A percentile compares a stretch with the other conserved stretches of the same genome.
Conservation (phyloP, 2,888 invertebrate genomes). For the Abscondita cerata region DNA sequence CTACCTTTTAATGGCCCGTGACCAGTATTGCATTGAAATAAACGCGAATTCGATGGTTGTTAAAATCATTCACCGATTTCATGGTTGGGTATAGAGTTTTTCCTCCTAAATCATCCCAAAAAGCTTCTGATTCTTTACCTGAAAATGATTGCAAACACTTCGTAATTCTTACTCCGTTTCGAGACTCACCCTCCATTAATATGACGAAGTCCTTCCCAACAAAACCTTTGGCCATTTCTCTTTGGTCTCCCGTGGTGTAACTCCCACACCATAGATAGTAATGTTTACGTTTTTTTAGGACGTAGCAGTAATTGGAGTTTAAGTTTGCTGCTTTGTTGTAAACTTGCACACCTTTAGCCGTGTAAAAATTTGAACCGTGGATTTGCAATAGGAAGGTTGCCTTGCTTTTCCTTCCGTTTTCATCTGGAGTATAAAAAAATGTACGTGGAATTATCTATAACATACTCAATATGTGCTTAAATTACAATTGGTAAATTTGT, state of each 20-base stretch:
- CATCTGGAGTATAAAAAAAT: neutral
- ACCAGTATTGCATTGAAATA: slow-evolving; percentile 68
- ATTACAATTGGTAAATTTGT: no score
- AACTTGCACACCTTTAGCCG: slow-evolving; percentile 76
- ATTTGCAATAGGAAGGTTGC: slow-evolving; percentile 75
- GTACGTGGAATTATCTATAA: neutral
- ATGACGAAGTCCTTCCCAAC: slow-evolving; percentile 76
- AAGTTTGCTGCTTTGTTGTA: slow-evolving; percentile 69
- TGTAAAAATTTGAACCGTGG: slow-evolving; percentile 76
- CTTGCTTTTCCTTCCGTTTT: slow-evolving; percentile 20
- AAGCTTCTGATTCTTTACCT: slow-evolving; percentile 81
- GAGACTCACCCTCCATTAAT: slow-evolving; percentile 72
- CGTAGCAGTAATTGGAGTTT: slow-evolving; percentile 84
- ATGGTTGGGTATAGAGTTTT: slow-evolving; percentile 57
- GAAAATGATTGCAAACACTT: slow-evolving; percentile 31
- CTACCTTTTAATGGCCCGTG: slow-evolving; percentile 60
- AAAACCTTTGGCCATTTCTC: slow-evolving; percentile 89
- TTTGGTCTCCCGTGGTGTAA: slow-evolving; percentile 89
- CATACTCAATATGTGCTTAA: no score
- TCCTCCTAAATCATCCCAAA: slow-evolving; percentile 82
- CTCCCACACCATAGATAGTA: slow-evolving; percentile 90
- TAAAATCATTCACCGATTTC: slow-evolving; percentile 47
- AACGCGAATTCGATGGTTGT: slow-evolving; percentile 65
- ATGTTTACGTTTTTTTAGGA: slow-evolving; percentile 70
- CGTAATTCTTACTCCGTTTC: neutral